Base-by-base conservation (phyloP, 2,113 vertebrate genomes). In the Passer montanus region DNA sequence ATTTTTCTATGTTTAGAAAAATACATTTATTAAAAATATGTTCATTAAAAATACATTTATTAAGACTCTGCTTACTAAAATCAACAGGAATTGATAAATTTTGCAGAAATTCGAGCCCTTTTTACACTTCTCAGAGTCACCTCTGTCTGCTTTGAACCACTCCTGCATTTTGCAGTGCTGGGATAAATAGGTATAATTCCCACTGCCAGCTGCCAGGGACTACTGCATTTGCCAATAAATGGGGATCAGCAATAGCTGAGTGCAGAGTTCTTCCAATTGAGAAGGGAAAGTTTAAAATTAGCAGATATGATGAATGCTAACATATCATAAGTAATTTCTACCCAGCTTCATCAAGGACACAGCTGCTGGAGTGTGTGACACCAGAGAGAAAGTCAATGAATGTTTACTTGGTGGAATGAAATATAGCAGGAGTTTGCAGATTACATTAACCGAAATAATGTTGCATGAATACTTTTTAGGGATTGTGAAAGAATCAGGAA, bases 231-330 rank as follows among this genome's bases (percentile, higher is more conserved):
- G 55, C 76, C 94, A 86, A 49, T 86, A 94, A 94, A 80, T 35
- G 83, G n/a, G 31, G 15, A 44, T 68, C 87, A 93, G 90, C 85
- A 94, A 68, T 56, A 94, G 90, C 82, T 88, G 87, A 90, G 93
- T 92, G 56, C 75, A 75, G 75, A 77, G 72, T 63, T 67, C 59
- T 86, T 91, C 53, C 75, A 95, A 77, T 44, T 24, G 92, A 94
- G 90, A 69, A 43, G 50, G 58, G 41, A 92, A 96, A 93, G 92
- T 95, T 95, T 96, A 96, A 97, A 97, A 96, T 97, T 96, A 96
- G 95, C 92, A 74, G 91, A 81, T 60, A 72, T 87, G 88, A 95
- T 96, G 93, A 95, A 96, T 96, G 73, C 90, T 75, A 19, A 86
- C 60, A 64, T 72, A 59, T 86, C 92, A 49, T 41, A 91, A 92